These are phyloP conservation scores for Chydorus sphaericus DNA, from an alignment of 2,888 invertebrate genomes.

Conservation along the genomic window DNA sequence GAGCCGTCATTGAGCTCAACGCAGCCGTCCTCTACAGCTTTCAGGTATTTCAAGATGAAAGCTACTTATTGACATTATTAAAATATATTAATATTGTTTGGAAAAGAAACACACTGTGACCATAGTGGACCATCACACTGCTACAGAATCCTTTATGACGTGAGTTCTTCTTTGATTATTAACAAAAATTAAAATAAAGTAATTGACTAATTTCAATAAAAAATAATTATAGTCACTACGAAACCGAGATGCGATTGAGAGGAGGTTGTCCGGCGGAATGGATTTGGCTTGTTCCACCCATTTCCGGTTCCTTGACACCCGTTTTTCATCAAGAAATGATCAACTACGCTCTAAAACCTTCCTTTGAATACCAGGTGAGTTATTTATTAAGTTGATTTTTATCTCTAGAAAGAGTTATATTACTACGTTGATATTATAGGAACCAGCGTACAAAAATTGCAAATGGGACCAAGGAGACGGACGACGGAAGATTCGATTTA, in stretches of 20 bases:
- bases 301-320: conserved; percentile 36
- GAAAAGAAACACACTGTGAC: conserved; percentile 66
- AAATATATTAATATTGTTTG: conserved; percentile 4
- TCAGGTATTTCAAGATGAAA: too few relatives aligned
- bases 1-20: conserved; percentile 77
- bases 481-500: conserved; percentile 71
- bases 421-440: conserved; percentile 36
- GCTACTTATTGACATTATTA: background rate
- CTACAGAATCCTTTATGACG: conserved; percentile 71
- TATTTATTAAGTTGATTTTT: too few relatives aligned
- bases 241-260: conserved; percentile 31
- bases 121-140: conserved; percentile 90
- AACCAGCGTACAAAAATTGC: conserved; percentile 83
- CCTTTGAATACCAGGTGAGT: conserved; percentile 76
- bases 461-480: conserved; percentile 58
- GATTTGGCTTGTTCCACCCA: conserved; percentile 41
- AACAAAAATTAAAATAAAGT: too few relatives aligned
- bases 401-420: background rate
- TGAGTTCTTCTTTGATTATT: too few relatives aligned
- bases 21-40: conserved; percentile 83
- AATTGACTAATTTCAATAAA: too few relatives aligned
- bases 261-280: conserved; percentile 39
- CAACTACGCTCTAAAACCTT: conserved; percentile 70
- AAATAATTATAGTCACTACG: conserved; percentile 26
- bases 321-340: conserved; percentile 54